Percentiles rank a stretch among this genome's conserved stretches.
Conservation (phyloP, 2,797 vertebrate species). For the Poecile montanus region DNA sequence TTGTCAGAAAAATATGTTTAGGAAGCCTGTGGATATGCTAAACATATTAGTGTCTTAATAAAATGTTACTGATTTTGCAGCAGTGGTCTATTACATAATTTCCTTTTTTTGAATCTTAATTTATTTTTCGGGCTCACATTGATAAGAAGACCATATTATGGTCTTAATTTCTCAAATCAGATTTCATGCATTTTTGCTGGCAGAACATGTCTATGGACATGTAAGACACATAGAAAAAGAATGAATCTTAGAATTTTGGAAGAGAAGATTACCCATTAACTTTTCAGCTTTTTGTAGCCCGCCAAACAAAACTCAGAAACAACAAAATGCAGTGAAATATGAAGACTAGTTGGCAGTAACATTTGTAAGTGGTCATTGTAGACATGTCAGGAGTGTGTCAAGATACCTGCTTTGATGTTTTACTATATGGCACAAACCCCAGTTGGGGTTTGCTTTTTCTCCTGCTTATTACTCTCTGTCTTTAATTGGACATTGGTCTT, state of each 20-base stretch:
- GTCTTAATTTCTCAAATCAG: not conserved
- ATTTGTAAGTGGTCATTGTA: not conserved
- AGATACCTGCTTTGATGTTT: not conserved
- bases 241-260: not conserved
- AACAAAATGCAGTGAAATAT: not conserved
- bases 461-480: not conserved
- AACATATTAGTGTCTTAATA: not conserved
- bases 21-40: not conserved
- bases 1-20: not conserved
- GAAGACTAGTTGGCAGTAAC: not conserved
- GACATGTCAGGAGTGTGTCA: not conserved
- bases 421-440: not conserved
- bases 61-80: not conserved
- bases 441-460: not conserved
- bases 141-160: not conserved
- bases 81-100: not conserved
- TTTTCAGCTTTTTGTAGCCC: not conserved
- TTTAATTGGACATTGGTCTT: not conserved
- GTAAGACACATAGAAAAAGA: not conserved
- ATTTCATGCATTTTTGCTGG: not conserved
- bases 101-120: not conserved
- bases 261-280: not conserved
- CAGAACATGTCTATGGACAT: not conserved
- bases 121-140: not conserved
- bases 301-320: not conserved